These are phyloP conservation scores for Epirrita christyi DNA, from an alignment of 2,888 invertebrate genomes.

Conservation along the genomic window DNA sequence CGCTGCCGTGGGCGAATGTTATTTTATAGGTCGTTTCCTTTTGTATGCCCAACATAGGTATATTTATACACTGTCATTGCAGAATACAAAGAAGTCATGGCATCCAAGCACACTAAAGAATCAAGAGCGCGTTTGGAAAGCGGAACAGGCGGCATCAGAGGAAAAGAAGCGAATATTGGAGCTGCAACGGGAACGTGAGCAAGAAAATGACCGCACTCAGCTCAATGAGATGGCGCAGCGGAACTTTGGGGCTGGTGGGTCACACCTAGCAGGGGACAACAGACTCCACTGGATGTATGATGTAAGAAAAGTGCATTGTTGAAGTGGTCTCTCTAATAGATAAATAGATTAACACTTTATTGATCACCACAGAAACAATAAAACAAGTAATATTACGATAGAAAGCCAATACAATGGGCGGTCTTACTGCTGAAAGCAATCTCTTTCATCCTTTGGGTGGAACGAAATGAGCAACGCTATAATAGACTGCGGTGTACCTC, in stretches of 20 bases:
- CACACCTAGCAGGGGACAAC: conserved; percentile 63
- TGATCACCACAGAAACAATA: no score
- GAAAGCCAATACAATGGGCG: no score
- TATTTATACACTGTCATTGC: conserved; percentile 22
- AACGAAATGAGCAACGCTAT: no score
- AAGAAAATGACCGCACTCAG: conserved; percentile 87
- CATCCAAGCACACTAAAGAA: conserved; percentile 91
- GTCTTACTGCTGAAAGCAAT: no score
- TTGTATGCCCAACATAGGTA: background rate
- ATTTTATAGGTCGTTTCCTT: no score
- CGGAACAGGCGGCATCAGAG: conserved; percentile 89
- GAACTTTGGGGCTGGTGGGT: conserved; percentile 63
- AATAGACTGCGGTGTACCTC: no score
- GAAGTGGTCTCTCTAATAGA: background rate
- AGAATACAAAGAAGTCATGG: conserved; percentile 93
- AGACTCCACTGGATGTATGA: conserved; percentile 96
- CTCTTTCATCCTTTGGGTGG: no score
- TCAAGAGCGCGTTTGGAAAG: conserved; percentile 91
- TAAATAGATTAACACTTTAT: no score
- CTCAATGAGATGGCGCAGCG: conserved; percentile 86
- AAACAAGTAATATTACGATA: no score
- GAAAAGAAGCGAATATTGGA: conserved; percentile 88
- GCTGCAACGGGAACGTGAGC: conserved; percentile 87
- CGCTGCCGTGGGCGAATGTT: no score
- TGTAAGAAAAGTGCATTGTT: conserved; percentile 59